Conservation (phyloP, 2,888 invertebrate genomes). For the Branchipolynoe longqiensis region DNA sequence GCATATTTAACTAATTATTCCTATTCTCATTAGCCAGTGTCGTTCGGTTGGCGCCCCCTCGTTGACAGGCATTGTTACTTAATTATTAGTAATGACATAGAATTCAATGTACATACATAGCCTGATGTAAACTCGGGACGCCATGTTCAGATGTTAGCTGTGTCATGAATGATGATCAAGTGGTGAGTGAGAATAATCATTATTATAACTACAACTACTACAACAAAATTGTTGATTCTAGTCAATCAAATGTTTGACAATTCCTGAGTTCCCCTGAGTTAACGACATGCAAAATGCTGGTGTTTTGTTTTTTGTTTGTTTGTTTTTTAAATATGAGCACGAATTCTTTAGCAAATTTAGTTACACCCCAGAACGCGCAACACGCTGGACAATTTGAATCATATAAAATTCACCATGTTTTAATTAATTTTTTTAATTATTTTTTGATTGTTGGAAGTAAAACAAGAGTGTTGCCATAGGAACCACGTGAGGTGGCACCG, state of each 20-base stretch:
- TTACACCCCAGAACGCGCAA: no score
- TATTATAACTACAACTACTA: no score
- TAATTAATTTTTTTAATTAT: not conserved
- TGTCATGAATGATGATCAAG: conserved; percentile 37
- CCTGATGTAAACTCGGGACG: conserved; percentile 42
- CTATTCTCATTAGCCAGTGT: conserved; percentile 27
- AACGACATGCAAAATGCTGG: no score
- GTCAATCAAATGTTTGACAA: conserved; percentile 54
- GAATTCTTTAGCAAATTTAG: no score
- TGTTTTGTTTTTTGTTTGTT: no score
- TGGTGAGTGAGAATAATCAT: conserved; percentile 47
- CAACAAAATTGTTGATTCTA: conserved; percentile 54
- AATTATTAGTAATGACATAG: conserved; percentile 53
- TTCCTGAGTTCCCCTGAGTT: conserved; percentile 54
- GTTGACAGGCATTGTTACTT: conserved; percentile 57
- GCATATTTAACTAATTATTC: conserved; percentile 54
- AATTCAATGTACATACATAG: conserved; percentile 53
- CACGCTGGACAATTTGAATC: no score
- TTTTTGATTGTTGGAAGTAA: not conserved
- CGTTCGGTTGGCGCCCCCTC: conserved; percentile 32
- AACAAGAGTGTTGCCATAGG: conserved; percentile 21
- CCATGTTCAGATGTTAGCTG: conserved; percentile 48
- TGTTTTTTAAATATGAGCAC: no score
- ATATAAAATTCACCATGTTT: no score
- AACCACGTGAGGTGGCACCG: conserved; percentile 14